These are phyloP conservation scores for Eclectus roratus DNA, from an alignment of 2,113 vertebrate species.

Conservation along the genomic window DNA sequence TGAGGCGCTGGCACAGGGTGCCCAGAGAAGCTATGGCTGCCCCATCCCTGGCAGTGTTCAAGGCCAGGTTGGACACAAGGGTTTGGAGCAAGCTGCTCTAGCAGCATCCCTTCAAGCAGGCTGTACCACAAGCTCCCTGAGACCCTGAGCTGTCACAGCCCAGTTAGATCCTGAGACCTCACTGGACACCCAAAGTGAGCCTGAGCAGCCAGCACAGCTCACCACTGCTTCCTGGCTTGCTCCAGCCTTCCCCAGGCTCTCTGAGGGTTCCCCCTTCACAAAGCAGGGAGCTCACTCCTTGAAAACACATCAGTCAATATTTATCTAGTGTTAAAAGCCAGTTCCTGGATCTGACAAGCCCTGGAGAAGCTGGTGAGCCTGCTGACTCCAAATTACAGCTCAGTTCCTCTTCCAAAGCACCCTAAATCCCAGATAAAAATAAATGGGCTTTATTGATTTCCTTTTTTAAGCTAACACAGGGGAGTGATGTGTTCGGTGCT, in stretches of 20 bases:
- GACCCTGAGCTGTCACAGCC: background rate
- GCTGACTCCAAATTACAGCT: background rate
- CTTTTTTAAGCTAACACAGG: background rate
- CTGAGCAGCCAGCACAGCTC: background rate
- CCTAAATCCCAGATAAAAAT: constrained; percentile 39
- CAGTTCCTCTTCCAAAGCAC: background rate
- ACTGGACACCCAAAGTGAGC: background rate
- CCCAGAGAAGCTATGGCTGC: background rate
- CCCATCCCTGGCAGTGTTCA: background rate
- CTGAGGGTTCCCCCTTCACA: background rate
- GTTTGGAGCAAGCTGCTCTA: background rate
- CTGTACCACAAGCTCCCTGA: background rate
- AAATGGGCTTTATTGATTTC: constrained; percentile 29
- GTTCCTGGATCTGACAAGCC: background rate
- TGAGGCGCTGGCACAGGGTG: no score
- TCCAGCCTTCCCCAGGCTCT: background rate
- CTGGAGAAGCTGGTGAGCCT: background rate
- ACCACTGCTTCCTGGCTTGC: background rate
- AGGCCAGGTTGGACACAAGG: background rate
- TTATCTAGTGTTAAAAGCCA: background rate
- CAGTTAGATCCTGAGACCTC: fast-evolving
- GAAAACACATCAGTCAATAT: background rate
- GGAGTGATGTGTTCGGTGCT: background rate
- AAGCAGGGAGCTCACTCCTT: fast-evolving
- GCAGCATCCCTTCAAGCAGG: background rate